These are phyloP conservation scores for Zoroaster sp. DNA, from an alignment of 53 echinoderm and acorn worm genomes.

Conservation along the genomic window DNA sequence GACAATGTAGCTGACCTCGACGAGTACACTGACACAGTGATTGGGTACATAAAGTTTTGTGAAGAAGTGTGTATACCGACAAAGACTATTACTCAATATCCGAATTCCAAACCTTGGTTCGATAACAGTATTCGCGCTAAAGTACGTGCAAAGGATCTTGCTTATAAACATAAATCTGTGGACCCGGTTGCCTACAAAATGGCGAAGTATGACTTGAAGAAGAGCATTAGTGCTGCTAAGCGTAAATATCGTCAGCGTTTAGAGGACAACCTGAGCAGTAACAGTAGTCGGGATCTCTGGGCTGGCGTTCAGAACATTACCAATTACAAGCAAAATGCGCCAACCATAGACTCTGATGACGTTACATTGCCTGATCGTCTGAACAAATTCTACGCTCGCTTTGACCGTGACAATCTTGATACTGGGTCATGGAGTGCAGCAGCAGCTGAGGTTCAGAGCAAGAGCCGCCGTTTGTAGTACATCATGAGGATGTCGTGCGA, in stretches of 20 bases:
- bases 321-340: constrained; percentile 13
- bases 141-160: constrained; percentile 34
- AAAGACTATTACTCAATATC: constrained; percentile 38
- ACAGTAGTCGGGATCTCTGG: constrained; percentile 47
- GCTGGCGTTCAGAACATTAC: constrained; percentile 40
- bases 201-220: constrained; percentile 47
- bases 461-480: constrained; percentile 7
- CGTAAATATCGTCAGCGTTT: constrained; percentile 5
- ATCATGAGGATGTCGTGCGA: background rate
- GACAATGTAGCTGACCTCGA: constrained; percentile 13
- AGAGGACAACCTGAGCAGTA: constrained; percentile 11
- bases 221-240: constrained; percentile 40
- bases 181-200: constrained; percentile 36
- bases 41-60: constrained; percentile 28
- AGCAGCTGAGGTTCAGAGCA: background rate
- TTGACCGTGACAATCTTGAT: constrained; percentile 15
- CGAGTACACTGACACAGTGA: constrained; percentile 26
- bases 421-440: background rate
- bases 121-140: constrained; percentile 12
- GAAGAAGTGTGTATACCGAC: constrained; percentile 48
- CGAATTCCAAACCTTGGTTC: constrained; percentile 44
- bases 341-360: constrained; percentile 25
- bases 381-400: constrained; percentile 54
- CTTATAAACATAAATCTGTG: constrained; percentile 3
- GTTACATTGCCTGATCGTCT: constrained; percentile 45